Conservation (phyloP, 1,140 invertebrate species). For the Atopsyche davidsoni region DNA sequence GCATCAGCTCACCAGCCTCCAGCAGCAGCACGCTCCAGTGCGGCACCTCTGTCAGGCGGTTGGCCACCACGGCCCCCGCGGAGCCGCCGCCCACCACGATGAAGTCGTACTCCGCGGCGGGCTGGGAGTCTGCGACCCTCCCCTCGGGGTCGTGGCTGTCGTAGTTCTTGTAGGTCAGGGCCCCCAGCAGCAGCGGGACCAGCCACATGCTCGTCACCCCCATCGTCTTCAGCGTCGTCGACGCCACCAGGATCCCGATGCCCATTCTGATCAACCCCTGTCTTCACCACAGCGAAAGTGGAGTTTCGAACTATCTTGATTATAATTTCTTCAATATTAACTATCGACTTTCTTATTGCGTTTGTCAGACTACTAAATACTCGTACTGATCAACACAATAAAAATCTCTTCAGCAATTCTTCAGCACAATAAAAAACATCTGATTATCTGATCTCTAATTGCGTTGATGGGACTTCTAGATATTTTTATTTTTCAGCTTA, state of each 20-base stretch:
- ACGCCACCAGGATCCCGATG: conserved; percentile 62
- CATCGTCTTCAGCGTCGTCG: conserved; percentile 67
- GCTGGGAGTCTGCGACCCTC: conserved; percentile 45
- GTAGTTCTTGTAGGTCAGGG: conserved; percentile 75
- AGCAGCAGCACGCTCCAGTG: conserved; percentile 75
- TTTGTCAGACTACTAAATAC: too few species aligned
- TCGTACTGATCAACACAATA: too few species aligned
- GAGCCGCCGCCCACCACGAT: conserved; percentile 84
- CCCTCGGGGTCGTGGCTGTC: conserved; percentile 75
- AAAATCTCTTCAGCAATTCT: too few species aligned
- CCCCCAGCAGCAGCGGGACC: conserved; percentile 71
- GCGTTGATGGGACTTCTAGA: too few species aligned
- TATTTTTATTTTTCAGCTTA: too few species aligned
- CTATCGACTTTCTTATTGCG: not conserved
- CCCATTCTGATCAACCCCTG: conserved; percentile 61
- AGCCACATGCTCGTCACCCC: conserved; percentile 73
- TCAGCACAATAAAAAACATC: too few species aligned
- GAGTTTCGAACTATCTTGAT: not conserved
- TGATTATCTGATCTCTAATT: too few species aligned
- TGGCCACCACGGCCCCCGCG: conserved; percentile 85
- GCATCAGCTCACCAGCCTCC: conserved; percentile 80
- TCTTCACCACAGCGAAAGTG: not conserved
- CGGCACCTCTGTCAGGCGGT: conserved; percentile 70
- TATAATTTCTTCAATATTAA: not conserved
- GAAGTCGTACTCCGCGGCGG: conserved; percentile 65